Percentiles rank a stretch among this genome's conserved stretches.
phyloP scores from a whole-genome alignment of 2,797 vertebrate species.

The Tenualosa ilisha region DNA sequence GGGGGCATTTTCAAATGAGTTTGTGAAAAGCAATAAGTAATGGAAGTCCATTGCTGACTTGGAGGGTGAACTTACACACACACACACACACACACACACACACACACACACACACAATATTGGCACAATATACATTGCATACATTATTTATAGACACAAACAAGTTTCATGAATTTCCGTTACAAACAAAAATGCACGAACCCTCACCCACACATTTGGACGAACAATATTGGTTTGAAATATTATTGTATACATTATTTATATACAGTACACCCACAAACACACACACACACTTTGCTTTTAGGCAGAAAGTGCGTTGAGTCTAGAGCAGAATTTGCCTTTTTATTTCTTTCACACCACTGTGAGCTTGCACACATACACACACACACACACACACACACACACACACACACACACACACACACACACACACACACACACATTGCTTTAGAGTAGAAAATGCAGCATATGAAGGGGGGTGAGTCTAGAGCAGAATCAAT shows the following conservation, averaged over 20 bases:
- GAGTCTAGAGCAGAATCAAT: conserved; percentile 64
- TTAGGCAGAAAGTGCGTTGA: too few species aligned
- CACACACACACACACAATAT: conserved; percentile 30
- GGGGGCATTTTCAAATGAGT: conserved; percentile 24
- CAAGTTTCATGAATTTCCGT: not conserved
- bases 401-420: conserved; percentile 40
- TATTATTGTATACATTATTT: too few species aligned
- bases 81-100: conserved; percentile 33
- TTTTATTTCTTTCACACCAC: not conserved
- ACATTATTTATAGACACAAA: not conserved
- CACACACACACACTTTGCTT: conserved; percentile 15
- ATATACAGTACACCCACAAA: conserved; percentile 22
- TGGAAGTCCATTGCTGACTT: conserved; percentile 16
- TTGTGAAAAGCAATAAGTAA: conserved; percentile 36
- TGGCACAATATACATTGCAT: not conserved
- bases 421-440: conserved; percentile 42
- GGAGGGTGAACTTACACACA: not conserved
- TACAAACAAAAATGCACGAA: not conserved
- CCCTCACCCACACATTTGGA: conserved; percentile 28
- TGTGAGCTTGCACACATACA: not conserved
- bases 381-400: conserved; percentile 43
- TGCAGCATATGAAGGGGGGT: conserved; percentile 38
- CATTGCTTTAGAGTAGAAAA: not conserved
- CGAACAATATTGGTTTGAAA: too few species aligned
- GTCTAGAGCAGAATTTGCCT: conserved; percentile 24